A percentile compares a stretch with the other conserved stretches of the same genome.
Evolutionary conservation across 2,797 vertebrate genomes (phyloP).

Genomic region (Bovichtus diacanthus): DNA sequence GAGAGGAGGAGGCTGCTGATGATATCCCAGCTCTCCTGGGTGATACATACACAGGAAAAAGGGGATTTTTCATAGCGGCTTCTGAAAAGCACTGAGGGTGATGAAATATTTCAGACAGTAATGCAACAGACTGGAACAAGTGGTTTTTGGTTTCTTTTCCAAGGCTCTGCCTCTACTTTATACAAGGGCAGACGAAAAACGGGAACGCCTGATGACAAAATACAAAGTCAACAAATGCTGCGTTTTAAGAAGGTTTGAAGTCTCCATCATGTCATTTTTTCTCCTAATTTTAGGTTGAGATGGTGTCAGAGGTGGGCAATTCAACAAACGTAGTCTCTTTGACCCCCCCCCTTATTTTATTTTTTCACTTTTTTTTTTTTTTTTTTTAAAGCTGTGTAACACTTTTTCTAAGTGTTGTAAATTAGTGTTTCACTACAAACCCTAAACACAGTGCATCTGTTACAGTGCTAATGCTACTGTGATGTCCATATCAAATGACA

Average conservation of each 20-base stretch:
- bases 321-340: neutral
- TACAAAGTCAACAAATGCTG: neutral
- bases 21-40: slow-evolving; percentile 33
- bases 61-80: slow-evolving; percentile 27
- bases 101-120: slow-evolving; percentile 51
- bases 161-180: slow-evolving; percentile 5
- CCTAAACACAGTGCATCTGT: no score
- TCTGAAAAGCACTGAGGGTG: slow-evolving; percentile 44
- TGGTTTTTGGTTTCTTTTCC: slow-evolving; percentile 8
- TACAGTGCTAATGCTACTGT: no score
- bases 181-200: neutral
- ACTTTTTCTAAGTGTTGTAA: no score
- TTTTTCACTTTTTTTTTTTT: no score
- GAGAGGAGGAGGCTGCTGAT: slow-evolving; percentile 40
- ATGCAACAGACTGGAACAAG: slow-evolving; percentile 40
- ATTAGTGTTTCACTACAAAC: no score
- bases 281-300: neutral
- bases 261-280: neutral
- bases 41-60: slow-evolving; percentile 34
- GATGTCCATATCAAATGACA: no score
- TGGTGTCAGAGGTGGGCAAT: no score
- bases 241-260: neutral
- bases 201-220: neutral
- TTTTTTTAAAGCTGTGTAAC: no score
- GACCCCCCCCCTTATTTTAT: no score